A percentile compares a stretch with the other conserved stretches of the same genome.
phyloP scores from a whole-genome alignment of 2,113 vertebrate species.

The Hystrix brachyura region DNA sequence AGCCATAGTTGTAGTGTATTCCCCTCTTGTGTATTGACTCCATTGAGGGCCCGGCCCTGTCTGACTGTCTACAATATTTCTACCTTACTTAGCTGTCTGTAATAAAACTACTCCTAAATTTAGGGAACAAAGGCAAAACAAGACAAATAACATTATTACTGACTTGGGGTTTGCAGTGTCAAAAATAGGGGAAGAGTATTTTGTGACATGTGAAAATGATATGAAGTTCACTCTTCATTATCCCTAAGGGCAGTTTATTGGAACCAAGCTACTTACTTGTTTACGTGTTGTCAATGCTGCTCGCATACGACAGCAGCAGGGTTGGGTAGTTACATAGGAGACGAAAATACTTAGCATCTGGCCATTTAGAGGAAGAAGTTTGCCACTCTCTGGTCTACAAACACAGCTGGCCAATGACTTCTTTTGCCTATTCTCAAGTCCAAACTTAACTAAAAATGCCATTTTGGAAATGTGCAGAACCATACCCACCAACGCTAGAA shows the following conservation, averaged over 20 bases:
- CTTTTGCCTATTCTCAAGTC: neutral
- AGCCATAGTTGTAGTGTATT: too few species aligned
- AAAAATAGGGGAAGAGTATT: neutral
- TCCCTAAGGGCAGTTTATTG: neutral
- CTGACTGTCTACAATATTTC: too few species aligned
- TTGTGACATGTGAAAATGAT: constrained; percentile 1
- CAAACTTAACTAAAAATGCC: constrained; percentile 35
- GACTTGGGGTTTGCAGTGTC: neutral
- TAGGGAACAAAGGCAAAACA: neutral
- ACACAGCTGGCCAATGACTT: neutral
- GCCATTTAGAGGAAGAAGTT: neutral
- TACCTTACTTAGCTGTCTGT: too few species aligned
- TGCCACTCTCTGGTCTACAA: neutral
- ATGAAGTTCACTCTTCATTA: neutral
- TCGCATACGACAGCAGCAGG: neutral
- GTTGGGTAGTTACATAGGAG: neutral
- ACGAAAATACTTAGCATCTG: neutral
- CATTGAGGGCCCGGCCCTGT: too few species aligned
- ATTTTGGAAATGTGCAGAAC: constrained; percentile 19
- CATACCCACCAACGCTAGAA: neutral
- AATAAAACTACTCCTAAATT: neutral
- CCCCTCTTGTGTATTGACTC: too few species aligned
- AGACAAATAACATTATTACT: neutral
- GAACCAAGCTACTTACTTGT: neutral
- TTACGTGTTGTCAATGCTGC: neutral